A percentile compares a stretch with the other conserved stretches of the same genome.
Evolutionary conservation across 2,888 invertebrate genomes (phyloP).

Genomic region (Aporophyla lueneburgensis): DNA sequence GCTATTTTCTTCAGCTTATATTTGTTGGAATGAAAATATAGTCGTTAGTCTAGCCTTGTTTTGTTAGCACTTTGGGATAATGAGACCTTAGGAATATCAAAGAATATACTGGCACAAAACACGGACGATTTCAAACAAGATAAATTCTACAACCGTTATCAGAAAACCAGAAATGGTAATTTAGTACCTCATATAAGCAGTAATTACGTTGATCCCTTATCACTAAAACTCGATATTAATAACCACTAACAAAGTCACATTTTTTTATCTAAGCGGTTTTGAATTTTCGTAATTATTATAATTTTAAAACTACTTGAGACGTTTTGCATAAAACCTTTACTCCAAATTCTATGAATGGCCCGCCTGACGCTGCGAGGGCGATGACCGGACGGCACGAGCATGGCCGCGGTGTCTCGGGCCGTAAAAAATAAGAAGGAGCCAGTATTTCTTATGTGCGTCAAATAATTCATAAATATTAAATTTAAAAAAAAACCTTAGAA

Average conservation of each 20-base stretch:
- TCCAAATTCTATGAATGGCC: no score
- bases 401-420: no score
- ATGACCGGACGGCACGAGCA: no score
- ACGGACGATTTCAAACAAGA: not conserved
- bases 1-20: conserved; percentile 22
- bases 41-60: conserved; percentile 26
- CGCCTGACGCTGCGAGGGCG: no score
- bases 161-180: conserved; percentile 7
- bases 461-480: no score
- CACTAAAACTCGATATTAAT: not conserved
- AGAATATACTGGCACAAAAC: not conserved
- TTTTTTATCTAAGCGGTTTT: no score
- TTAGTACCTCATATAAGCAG: not conserved
- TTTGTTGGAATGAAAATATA: conserved; percentile 39
- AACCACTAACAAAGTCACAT: not conserved
- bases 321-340: no score
- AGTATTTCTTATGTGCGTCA: no score
- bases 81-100: not conserved
- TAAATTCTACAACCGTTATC: not conserved
- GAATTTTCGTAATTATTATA: no score
- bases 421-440: no score
- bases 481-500: no score
- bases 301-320: no score
- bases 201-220: not conserved
- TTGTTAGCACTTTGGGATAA: conserved; percentile 25